Evolutionary conservation across 2,797 vertebrate genomes (phyloP).

Genomic region (Mormyrus proboscirostris): DNA sequence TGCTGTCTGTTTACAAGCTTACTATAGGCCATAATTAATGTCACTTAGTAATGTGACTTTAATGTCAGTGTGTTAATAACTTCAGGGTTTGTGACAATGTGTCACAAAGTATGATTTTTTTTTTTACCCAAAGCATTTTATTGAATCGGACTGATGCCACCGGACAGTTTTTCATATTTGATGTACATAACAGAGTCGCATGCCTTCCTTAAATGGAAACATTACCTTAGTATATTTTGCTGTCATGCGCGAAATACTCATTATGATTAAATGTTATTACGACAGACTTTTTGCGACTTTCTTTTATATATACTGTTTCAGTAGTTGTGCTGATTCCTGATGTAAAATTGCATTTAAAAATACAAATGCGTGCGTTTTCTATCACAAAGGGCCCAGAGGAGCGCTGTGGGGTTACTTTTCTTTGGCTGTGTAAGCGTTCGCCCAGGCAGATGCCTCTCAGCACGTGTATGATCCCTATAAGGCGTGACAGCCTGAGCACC

Average conservation of each 20-base stretch:
- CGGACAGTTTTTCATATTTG: background rate
- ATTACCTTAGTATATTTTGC: background rate
- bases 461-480: background rate
- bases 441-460: background rate
- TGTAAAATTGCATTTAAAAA: background rate
- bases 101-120: background rate
- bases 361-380: background rate
- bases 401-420: background rate
- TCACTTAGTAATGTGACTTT: background rate
- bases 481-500: background rate
- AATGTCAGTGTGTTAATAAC: background rate
- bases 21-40: background rate
- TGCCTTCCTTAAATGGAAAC: background rate
- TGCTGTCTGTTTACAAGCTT: background rate
- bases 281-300: background rate
- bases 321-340: background rate
- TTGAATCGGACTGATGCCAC: background rate
- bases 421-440: background rate
- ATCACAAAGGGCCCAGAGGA: background rate
- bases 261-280: background rate
- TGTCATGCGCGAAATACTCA: background rate
- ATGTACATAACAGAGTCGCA: no score
- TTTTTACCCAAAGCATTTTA: background rate
- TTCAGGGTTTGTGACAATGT: background rate
- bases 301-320: background rate